These are phyloP conservation scores for Campoplex nolae DNA, from an alignment of 2,888 invertebrate species.

Conservation along the genomic window DNA sequence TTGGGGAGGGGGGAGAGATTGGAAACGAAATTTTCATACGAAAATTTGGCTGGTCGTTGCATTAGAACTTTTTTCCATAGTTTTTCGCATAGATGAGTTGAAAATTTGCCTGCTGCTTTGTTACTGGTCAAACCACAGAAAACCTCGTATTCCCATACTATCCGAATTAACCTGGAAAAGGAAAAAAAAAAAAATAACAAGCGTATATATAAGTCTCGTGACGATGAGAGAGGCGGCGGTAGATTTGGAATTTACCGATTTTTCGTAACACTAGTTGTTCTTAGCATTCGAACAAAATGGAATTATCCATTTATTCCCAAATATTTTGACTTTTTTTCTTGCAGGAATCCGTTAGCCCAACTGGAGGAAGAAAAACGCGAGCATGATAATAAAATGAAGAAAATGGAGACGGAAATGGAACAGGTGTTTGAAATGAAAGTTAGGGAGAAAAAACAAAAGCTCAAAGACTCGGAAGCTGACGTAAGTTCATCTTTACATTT, in stretches of 20 bases:
- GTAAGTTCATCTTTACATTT: conserved; percentile 83
- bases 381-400: conserved; percentile 98
- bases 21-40: neutral
- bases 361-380: conserved; percentile 99
- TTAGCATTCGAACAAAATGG: neutral
- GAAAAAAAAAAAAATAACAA: neutral
- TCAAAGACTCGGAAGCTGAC: conserved; percentile 97
- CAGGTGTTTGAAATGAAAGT: conserved; percentile 99
- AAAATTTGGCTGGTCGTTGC: neutral
- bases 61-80: conserved; percentile 20
- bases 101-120: conserved; percentile 56
- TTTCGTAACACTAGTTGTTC: conserved; percentile 51
- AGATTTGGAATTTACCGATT: conserved; percentile 48
- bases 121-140: conserved; percentile 20
- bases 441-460: conserved; percentile 97
- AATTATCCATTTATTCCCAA: neutral
- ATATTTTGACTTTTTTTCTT: conserved; percentile 78
- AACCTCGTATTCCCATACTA: neutral
- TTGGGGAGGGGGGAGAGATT: neutral
- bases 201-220: neutral
- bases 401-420: conserved; percentile 99
- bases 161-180: neutral
- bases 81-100: conserved; percentile 24
- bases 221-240: neutral
- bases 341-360: conserved; percentile 98